Evolutionary conservation across 2,888 invertebrate species (phyloP), one percentile per base, ranked within the genome.

Genomic region (Xanthorhoe designata): DNA sequence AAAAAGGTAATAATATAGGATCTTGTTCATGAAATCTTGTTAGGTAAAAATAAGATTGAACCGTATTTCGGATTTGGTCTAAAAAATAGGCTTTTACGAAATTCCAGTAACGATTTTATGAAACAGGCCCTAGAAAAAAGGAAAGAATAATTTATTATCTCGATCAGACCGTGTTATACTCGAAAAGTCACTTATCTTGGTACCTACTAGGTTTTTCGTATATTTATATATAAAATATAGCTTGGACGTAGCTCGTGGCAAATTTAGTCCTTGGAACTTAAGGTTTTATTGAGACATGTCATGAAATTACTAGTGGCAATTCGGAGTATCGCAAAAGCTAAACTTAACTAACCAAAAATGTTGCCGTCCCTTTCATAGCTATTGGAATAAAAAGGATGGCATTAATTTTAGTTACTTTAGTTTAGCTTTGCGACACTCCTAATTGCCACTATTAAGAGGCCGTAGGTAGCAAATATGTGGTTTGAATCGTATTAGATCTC

Each of bases 1-100:
- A 42, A 42, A 38, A 13, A 42, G 2, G 38, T 42, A 24, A 24
- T n/a, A n/a, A n/a, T n/a, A n/a, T n/a, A n/a, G n/a, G n/a, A n/a
- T n/a, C n/a, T n/a, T n/a, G n/a, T n/a, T n/a, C n/a, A n/a, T 42
- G 13, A 42, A 42, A 42, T 72, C 54, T 65, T 54, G 15, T 55
- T 51, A 53, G 47, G 51, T 35, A 17, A 45, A 58, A 51, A 9
- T 6, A 45, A 58, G 19, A 57, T 58, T 59, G 17, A 17, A 15
- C 10, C 6, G 24, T 50, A 9, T 56, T 52, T 45, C n/a, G 32
- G 4, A 0, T 58, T 42, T 3, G 18, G 18, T 10, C 24, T 18
- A 17, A 8, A 24, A 7, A 13, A 32, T 13, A 13, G 18, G 10
- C 24, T 49, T 56, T 56, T 29, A 29, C 13, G 13, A 18, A 18